Base-by-base conservation (phyloP, 2,797 vertebrate genomes). In the Taenioides sp. region DNA sequence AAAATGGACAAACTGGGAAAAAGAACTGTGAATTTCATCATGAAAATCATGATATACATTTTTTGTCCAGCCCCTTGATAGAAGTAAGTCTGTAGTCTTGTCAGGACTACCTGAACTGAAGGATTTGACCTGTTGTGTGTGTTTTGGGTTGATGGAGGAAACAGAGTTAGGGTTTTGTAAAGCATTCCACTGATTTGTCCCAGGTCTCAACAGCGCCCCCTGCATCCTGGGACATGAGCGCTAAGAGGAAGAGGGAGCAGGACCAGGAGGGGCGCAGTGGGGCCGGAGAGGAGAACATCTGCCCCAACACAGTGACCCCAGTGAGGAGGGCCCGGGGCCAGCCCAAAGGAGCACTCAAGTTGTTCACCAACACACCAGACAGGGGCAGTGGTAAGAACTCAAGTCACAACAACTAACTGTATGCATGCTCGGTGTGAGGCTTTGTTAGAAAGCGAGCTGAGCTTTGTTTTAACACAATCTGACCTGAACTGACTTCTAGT, bases 221-320 rank as follows among this genome's bases (percentile, higher is more conserved):
- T 0, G 16, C 75, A 20, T 67, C 84, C 57, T 73, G 73, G 34
- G 85, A 89, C 61, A 73, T 79, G 31, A 77, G 78, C 2, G 67
- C 88, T 22, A 94, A 93, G 79, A 91, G 91, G 82, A 94, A 93
- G 77, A 79, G 94, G 17, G 83, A 67, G 20, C 71, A 77, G 16
- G 79, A 80, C 0, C 3, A 72, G 60, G 55, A 23, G 23, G 71
- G 7, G 49, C 64, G 2, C 0, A 75, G 82, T 71, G 71, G 67
- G 71, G 73, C 9, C 10, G 86, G 80, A 43, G 83, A 92, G 2
- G 93, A 94, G 81, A 95, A 95, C 47, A 9, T 70, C 23, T 91
- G 89, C 77, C 92, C 92, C 0, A 93, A 92, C 12, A 47, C 12
- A 47, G 1, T 54, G 20, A 91, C 93, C 0, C 89, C 92, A 16